These are phyloP conservation scores for Eonycteris spelaea DNA, from an alignment of 2,113 vertebrate genomes.

Conservation along the genomic window DNA sequence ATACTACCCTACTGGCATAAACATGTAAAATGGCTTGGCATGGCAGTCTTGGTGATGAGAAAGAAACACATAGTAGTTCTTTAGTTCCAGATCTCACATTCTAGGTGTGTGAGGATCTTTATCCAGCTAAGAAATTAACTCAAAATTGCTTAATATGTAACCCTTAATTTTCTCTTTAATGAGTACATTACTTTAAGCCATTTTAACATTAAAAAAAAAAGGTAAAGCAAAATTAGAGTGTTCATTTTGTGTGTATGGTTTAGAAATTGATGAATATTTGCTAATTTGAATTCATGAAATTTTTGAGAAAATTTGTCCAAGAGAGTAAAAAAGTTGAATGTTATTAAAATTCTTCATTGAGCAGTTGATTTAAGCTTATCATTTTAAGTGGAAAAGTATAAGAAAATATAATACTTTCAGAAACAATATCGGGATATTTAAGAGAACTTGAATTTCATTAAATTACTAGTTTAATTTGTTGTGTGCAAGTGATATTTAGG, in stretches of 20 bases:
- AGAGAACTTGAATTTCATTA: not conserved
- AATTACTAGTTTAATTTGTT: not conserved
- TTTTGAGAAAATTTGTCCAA: not conserved
- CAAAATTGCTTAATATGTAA: not conserved
- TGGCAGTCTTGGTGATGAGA: not conserved
- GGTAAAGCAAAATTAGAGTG: not conserved
- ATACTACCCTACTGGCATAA: not conserved
- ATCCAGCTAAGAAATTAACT: not conserved
- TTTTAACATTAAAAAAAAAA: not conserved
- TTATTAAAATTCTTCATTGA: not conserved
- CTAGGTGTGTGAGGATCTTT: not conserved
- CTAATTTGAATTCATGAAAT: not conserved
- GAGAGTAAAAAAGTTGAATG: not conserved
- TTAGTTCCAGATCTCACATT: not conserved
- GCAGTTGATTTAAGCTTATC: not conserved
- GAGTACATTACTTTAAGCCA: not conserved
- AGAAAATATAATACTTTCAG: not conserved
- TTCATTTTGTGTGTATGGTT: not conserved
- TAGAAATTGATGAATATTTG: not conserved
- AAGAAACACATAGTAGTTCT: not conserved
- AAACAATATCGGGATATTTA: not conserved
- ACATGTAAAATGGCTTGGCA: not conserved
- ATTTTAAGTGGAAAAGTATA: not conserved
- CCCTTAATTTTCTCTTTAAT: not conserved
- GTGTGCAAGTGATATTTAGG: not conserved